These are phyloP conservation scores for Drosophila rubida DNA, from an alignment of 2,888 invertebrate species.

Conservation along the genomic window DNA sequence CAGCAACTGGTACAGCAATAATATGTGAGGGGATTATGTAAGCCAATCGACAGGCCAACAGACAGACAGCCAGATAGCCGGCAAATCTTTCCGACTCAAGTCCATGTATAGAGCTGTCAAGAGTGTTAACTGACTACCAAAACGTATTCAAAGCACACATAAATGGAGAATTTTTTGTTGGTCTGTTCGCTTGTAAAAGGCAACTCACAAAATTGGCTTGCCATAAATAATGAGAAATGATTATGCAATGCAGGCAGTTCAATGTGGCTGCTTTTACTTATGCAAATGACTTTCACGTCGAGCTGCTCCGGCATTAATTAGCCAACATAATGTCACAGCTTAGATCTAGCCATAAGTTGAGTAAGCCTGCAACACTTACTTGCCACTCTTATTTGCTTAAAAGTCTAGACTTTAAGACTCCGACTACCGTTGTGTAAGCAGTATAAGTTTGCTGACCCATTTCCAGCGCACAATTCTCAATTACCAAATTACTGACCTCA, in stretches of 20 bases:
- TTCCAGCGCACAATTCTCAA: conserved; percentile 57
- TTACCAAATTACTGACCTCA: conserved; percentile 75
- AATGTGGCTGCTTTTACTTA: neutral
- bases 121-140: conserved; percentile 40
- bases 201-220: conserved; percentile 1
- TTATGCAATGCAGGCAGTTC: conserved; percentile 30
- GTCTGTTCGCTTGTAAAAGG: neutral
- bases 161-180: conserved; percentile 21
- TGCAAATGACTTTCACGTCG: neutral
- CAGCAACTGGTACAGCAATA: conserved; percentile 44
- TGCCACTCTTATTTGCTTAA: conserved; percentile 19
- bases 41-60: conserved; percentile 45
- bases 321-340: neutral
- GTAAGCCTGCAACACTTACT: neutral
- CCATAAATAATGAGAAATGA: conserved; percentile 24
- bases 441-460: conserved; percentile 48
- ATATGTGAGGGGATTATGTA: conserved; percentile 61
- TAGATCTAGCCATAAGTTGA: neutral
- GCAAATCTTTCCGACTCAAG: conserved; percentile 37
- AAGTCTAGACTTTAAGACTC: conserved; percentile 40
- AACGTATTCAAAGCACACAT: conserved; percentile 22
- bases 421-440: conserved; percentile 24
- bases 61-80: conserved; percentile 28
- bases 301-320: conserved; percentile 1
- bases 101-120: conserved; percentile 58